A percentile compares a stretch with the other conserved stretches of the same genome.
Conservation (phyloP, 2,113 vertebrate species). For the Stomatorhinus ivindoensis region DNA sequence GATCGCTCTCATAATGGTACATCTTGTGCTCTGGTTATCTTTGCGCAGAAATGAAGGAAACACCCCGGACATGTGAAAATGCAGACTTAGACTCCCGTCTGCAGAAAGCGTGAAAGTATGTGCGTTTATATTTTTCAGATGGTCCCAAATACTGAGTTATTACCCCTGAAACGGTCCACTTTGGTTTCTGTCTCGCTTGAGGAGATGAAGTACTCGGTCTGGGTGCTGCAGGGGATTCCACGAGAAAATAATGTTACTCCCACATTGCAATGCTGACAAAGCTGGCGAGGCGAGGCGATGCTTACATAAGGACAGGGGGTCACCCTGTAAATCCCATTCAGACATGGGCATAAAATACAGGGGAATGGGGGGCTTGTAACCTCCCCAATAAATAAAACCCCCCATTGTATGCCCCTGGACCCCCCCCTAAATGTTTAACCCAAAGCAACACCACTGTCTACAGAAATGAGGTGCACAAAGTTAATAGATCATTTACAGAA, state of each 20-base stretch:
- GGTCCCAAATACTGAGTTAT: not conserved
- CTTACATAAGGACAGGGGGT: not conserved
- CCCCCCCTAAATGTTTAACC: too few relatives aligned
- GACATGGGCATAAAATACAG: not conserved
- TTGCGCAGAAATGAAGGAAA: not conserved
- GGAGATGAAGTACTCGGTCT: not conserved
- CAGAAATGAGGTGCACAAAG: not conserved
- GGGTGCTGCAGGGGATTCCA: not conserved
- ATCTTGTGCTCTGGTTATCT: not conserved
- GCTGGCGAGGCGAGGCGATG: not conserved
- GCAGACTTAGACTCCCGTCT: not conserved
- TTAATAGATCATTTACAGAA: not conserved
- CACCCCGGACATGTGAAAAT: not conserved
- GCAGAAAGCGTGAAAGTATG: not conserved
- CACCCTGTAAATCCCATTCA: not conserved
- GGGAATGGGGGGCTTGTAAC: too few relatives aligned
- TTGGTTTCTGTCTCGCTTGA: not conserved
- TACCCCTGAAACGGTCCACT: not conserved
- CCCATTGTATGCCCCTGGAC: too few relatives aligned
- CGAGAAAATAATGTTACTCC: not conserved
- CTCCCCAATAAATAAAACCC: too few relatives aligned
- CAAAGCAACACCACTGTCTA: too few relatives aligned
- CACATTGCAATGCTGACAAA: not conserved
- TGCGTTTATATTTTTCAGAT: not conserved
- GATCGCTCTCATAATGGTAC: not conserved